Conservation (phyloP, 2,888 invertebrate species). For the Smittia sp. region DNA sequence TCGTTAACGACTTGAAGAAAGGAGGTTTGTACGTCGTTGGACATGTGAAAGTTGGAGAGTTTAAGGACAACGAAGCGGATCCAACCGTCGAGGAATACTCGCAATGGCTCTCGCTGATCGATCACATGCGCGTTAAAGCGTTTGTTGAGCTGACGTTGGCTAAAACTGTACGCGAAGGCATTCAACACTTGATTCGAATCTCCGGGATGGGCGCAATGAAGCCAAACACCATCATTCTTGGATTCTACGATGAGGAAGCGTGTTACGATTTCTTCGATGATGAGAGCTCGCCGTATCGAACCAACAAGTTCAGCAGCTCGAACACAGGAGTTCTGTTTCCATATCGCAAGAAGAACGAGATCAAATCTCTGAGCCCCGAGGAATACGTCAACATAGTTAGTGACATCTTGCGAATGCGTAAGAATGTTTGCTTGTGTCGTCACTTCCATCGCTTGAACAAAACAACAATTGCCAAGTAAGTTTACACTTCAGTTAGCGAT, state of each 20-base stretch:
- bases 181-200: conserved; percentile 85
- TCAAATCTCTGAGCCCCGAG: conserved; percentile 55
- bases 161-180: conserved; percentile 78
- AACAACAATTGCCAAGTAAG: conserved; percentile 60
- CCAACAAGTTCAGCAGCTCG: conserved; percentile 58
- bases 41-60: conserved; percentile 70
- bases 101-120: conserved; percentile 90
- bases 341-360: conserved; percentile 53
- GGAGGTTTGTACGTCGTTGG: conserved; percentile 85
- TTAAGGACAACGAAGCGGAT: conserved; percentile 58
- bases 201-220: conserved; percentile 99
- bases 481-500: neutral
- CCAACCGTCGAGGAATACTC: conserved; percentile 74
- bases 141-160: conserved; percentile 94
- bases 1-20: conserved; percentile 97
- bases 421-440: conserved; percentile 90
- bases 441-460: conserved; percentile 87
- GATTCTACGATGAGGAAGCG: conserved; percentile 79
- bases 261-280: conserved; percentile 77
- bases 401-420: conserved; percentile 88
- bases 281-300: conserved; percentile 61
- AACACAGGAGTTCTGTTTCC: conserved; percentile 57
- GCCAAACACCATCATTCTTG: conserved; percentile 94
- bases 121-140: conserved; percentile 93
- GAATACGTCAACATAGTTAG: conserved; percentile 83